Evolutionary conservation across 2,888 invertebrate genomes (phyloP).

Genomic region (Ditula angustiorana): DNA sequence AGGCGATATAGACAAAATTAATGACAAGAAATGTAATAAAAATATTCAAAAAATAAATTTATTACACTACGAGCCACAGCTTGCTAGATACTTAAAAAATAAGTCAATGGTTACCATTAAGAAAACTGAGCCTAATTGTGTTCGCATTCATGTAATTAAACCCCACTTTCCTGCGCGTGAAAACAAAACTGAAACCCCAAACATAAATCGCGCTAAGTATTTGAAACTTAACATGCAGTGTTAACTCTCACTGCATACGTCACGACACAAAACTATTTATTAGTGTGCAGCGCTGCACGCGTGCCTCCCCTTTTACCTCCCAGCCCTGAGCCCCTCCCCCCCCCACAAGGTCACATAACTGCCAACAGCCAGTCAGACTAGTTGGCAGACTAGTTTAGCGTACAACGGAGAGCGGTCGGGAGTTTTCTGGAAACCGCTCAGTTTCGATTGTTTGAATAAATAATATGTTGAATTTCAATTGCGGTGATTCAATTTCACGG

Average conservation of each 20-base stretch:
- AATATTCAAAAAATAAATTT: too few species aligned
- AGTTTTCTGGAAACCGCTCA: slow-evolving; percentile 19
- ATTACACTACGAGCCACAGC: too few species aligned
- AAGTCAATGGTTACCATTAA: too few species aligned
- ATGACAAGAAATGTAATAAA: too few species aligned
- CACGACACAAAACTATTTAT: not conserved
- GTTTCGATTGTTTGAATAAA: too few species aligned
- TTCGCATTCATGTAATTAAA: too few species aligned
- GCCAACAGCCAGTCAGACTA: slow-evolving; percentile 22
- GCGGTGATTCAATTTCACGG: too few species aligned
- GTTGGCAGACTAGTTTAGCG: slow-evolving; percentile 22
- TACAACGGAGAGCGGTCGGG: slow-evolving; percentile 9
- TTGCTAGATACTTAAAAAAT: too few species aligned
- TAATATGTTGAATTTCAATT: too few species aligned
- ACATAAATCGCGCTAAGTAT: slow-evolving; percentile 14
- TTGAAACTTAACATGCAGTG: slow-evolving; percentile 7
- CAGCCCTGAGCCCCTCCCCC: not conserved
- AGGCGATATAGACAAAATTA: too few species aligned
- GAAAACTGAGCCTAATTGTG: too few species aligned
- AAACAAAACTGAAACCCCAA: not conserved
- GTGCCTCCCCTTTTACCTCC: slow-evolving; percentile 17
- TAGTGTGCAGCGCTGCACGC: slow-evolving; percentile 26
- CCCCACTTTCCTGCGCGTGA: too few species aligned
- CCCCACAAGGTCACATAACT: slow-evolving; percentile 38
- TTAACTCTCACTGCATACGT: slow-evolving; percentile 30